Evolutionary conservation across 2,888 invertebrate genomes (phyloP).

Genomic region (Ferdinandea cuprea): DNA sequence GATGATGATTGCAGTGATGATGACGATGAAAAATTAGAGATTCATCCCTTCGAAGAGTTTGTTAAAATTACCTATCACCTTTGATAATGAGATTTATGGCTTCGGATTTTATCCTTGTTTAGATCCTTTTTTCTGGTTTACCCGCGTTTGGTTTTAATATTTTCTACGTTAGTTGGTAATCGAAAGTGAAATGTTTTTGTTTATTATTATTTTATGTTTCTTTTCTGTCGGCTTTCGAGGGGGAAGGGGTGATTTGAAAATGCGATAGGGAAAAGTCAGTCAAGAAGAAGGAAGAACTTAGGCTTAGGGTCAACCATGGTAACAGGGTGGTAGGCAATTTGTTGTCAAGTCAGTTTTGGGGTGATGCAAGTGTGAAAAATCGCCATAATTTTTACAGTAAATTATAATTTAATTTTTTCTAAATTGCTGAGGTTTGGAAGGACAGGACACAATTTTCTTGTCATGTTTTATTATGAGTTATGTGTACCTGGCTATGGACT

Average conservation of each 20-base stretch:
- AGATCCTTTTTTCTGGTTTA: slow-evolving; percentile 30
- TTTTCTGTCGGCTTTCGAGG: background rate
- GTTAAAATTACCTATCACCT: slow-evolving; percentile 69
- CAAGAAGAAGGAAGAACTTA: background rate
- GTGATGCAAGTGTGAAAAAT: too few relatives aligned
- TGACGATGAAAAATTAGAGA: slow-evolving; percentile 34
- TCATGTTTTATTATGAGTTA: too few relatives aligned
- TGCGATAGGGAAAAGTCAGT: slow-evolving; percentile 1
- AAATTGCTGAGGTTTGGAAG: too few relatives aligned
- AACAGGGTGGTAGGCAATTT: slow-evolving; percentile 17
- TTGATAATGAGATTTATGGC: slow-evolving; percentile 71
- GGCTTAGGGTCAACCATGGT: background rate
- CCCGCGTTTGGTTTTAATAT: slow-evolving; percentile 21
- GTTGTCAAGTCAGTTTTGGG: slow-evolving; percentile 23
- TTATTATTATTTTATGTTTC: slow-evolving; percentile 17
- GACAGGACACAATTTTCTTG: too few relatives aligned
- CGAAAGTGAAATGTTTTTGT: slow-evolving; percentile 69
- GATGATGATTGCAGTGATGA: slow-evolving; percentile 64
- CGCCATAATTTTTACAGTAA: too few relatives aligned
- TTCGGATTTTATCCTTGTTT: slow-evolving; percentile 59
- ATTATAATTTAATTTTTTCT: too few relatives aligned
- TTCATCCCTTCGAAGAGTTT: slow-evolving; percentile 52
- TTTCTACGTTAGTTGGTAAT: slow-evolving; percentile 52
- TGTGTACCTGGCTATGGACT: too few relatives aligned
- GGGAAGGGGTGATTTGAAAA: background rate